phyloP scores from a whole-genome alignment of 2,113 vertebrate species.

The Nycticebus coucang region DNA sequence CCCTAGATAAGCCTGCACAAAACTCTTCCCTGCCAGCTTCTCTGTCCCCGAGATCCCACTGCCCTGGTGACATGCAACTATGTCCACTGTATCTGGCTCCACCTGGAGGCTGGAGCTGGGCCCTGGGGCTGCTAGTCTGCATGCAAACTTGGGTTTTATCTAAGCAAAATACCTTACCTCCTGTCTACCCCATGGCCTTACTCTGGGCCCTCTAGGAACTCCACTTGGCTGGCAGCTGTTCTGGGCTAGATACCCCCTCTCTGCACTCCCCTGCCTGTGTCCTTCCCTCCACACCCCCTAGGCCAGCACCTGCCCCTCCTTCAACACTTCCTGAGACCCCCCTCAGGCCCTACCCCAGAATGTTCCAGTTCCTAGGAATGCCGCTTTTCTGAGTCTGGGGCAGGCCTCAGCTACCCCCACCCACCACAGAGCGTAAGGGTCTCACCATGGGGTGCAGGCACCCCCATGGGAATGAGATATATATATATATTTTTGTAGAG shows the following conservation, averaged over 20 bases:
- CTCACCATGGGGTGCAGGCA: neutral
- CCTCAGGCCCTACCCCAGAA: neutral
- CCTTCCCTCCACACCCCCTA: neutral
- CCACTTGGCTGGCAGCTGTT: neutral
- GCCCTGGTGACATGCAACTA: neutral
- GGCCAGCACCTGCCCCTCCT: neutral
- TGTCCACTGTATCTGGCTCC: rapidly evolving
- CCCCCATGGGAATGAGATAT: neutral
- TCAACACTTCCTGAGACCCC: neutral
- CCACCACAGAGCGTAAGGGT: rapidly evolving
- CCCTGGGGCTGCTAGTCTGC: too few relatives aligned
- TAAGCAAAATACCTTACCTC: neutral
- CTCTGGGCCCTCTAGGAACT: neutral
- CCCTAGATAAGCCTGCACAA: rapidly evolving
- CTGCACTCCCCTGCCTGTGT: neutral
- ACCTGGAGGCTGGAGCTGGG: neutral
- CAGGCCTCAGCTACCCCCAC: neutral
- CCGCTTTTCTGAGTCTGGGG: neutral
- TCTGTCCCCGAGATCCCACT: rapidly evolving
- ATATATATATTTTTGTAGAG: too few relatives aligned
- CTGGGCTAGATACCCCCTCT: rapidly evolving
- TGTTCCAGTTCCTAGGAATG: too few relatives aligned
- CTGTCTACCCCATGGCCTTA: rapidly evolving
- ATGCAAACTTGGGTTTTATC: neutral
- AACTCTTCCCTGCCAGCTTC: too few relatives aligned